These are phyloP conservation scores for Lutraria lutraria DNA, from an alignment of 2,888 invertebrate species.

Conservation along the genomic window DNA sequence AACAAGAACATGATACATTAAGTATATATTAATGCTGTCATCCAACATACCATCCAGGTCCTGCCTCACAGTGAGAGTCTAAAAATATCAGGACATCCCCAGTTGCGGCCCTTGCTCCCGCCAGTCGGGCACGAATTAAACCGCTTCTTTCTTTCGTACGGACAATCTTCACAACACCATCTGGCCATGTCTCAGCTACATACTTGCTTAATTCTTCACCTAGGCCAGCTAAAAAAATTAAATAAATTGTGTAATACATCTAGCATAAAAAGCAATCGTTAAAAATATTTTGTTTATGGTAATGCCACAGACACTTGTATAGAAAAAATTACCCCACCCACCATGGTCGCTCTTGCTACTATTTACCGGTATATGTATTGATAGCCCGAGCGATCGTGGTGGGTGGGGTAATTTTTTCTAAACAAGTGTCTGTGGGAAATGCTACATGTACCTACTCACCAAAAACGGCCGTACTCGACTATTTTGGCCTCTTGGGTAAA, in stretches of 20 bases:
- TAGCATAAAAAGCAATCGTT: too few relatives aligned
- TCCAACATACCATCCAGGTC: conserved; percentile 80
- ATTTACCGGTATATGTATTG: too few relatives aligned
- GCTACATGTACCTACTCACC: too few relatives aligned
- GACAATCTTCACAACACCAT: conserved; percentile 90
- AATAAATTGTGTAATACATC: background rate
- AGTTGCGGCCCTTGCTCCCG: conserved; percentile 93
- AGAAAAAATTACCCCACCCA: too few relatives aligned
- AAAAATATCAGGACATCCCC: conserved; percentile 87
- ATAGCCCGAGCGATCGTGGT: too few relatives aligned
- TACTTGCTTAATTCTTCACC: conserved; percentile 88
- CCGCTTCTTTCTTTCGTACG: conserved; percentile 93
- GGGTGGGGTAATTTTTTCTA: too few relatives aligned
- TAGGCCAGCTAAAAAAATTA: conserved; percentile 79
- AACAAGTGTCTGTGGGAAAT: too few relatives aligned
- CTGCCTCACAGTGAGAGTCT: conserved; percentile 87
- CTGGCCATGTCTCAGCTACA: conserved; percentile 88
- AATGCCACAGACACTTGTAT: too few relatives aligned
- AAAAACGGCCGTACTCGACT: too few relatives aligned
- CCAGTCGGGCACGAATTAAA: conserved; percentile 95
- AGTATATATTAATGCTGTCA: background rate
- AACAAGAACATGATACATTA: background rate
- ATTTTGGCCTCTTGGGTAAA: too few relatives aligned
- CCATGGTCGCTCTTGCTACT: too few relatives aligned
- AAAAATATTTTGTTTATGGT: too few relatives aligned